phyloP scores from a whole-genome alignment of 2,797 vertebrate genomes.

The Psittacula echo region DNA sequence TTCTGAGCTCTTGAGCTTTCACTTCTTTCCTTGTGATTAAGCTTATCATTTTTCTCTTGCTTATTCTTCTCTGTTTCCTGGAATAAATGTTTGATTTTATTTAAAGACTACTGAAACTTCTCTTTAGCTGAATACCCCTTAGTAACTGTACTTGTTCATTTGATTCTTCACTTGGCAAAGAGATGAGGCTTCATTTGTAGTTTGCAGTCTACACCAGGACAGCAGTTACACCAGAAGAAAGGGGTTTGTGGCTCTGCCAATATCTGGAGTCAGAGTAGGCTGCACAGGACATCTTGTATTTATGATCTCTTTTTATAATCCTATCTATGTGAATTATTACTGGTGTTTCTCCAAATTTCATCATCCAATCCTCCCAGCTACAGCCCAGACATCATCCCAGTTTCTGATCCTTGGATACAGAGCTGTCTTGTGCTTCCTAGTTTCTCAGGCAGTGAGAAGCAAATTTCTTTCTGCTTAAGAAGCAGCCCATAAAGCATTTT shows the following conservation, averaged over 20 bases:
- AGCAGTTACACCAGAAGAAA: neutral
- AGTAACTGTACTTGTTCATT: neutral
- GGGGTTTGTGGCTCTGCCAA: accelerated
- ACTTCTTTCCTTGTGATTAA: neutral
- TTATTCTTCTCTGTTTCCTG: neutral
- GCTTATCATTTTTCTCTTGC: neutral
- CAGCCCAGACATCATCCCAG: neutral
- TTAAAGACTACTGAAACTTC: neutral
- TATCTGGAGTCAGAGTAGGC: neutral
- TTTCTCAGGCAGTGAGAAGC: neutral
- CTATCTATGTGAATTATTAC: neutral
- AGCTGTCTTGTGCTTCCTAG: neutral
- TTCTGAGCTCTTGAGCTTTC: neutral
- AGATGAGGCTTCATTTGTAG: neutral
- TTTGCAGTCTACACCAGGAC: neutral
- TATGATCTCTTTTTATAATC: neutral
- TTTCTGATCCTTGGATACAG: neutral
- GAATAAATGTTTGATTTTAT: neutral
- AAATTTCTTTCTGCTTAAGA: neutral
- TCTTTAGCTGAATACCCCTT: neutral
- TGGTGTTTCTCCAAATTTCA: neutral
- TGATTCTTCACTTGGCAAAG: neutral
- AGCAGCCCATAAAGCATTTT: neutral
- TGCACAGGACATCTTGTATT: neutral
- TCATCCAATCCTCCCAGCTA: neutral